Percentiles rank a stretch among this genome's conserved stretches.
These are phyloP conservation scores for Conopomorpha cramerella DNA, from an alignment of 1,140 invertebrate species.

Conservation along the genomic window DNA sequence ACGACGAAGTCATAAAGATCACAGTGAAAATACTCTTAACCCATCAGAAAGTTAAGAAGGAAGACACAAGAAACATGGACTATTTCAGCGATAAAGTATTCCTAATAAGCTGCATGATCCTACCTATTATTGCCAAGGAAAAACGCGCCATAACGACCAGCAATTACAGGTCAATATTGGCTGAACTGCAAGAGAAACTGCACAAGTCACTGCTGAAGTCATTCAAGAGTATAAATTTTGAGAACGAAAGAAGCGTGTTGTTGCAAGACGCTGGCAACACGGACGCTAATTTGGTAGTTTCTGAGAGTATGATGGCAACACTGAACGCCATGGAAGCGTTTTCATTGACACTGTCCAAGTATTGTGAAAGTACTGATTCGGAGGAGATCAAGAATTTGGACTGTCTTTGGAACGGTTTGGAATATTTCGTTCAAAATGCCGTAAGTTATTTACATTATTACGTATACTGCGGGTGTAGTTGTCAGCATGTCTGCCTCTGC, in stretches of 20 bases:
- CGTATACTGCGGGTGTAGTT: no score
- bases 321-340: constrained; percentile 41
- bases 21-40: constrained; percentile 31
- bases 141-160: constrained; percentile 36
- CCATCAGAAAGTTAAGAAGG: constrained; percentile 19
- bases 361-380: constrained; percentile 29
- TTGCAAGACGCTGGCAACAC: constrained; percentile 14
- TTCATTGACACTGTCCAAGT: constrained; percentile 33
- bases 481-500: no score
- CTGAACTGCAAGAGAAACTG: constrained; percentile 42
- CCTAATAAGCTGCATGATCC: constrained; percentile 36
- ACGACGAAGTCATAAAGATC: constrained; percentile 29
- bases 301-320: constrained; percentile 22
- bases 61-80: constrained; percentile 18
- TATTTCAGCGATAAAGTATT: constrained; percentile 32
- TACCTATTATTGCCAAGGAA: constrained; percentile 41
- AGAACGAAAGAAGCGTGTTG: constrained; percentile 8
- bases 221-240: constrained; percentile 39
- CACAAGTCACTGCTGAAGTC: constrained; percentile 31
- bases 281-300: constrained; percentile 20
- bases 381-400: constrained; percentile 37
- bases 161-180: constrained; percentile 35
- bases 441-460: constrained; percentile 26
- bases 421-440: constrained; percentile 35
- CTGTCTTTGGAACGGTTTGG: constrained; percentile 32